Evolutionary conservation across 1,140 invertebrate genomes (phyloP), one percentile per base, ranked within the genome.

Genomic region (Drosophila watanabei): DNA sequence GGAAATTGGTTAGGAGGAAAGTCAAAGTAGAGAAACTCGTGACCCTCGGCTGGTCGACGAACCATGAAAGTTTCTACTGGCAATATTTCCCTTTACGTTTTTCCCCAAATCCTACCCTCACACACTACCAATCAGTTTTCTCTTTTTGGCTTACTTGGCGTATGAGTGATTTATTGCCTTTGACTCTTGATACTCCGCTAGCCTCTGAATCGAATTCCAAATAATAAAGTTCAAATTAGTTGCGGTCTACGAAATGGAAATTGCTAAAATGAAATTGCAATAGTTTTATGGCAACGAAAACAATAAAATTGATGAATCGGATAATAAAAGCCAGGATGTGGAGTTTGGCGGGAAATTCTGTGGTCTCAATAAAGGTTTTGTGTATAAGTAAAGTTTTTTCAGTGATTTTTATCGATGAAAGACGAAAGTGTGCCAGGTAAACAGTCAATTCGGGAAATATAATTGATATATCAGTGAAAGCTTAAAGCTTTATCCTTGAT

Each of bases 171-270:
- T 89, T 89, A 89, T 89, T 57, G 75, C 71, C 35, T 49, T 46
- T 54, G 69, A 76, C 70, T 89, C 65, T 65, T 13, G 52, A 32
- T 33, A 52, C 30, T 52, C 2, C 57, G 73, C 63, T 60, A 45
- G 78, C 60, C 65, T 52, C 43, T 10, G 45, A 24, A 60, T 79
- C 28, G 45, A 71, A 82, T 61, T 79, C 70, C 70, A 75, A 88
- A 89, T 88, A 88, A 84, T 89, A 82, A 89, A 89, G 86, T 89
- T 89, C 78, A 90, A 89, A 89, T 89, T 89, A 89, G 86, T 85
- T 89, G 86, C 66, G 81, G 86, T 85, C 78, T 85, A 48, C 39
- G 66, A 59, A 81, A 81, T 85, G 86, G 86, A 90, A 85, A 85
- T 85, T 80, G 80, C 35, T 6, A 57, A 78, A 78, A 62, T 60